Evolutionary conservation across 2,113 vertebrate species (phyloP).

Genomic region (Mus pahari): DNA sequence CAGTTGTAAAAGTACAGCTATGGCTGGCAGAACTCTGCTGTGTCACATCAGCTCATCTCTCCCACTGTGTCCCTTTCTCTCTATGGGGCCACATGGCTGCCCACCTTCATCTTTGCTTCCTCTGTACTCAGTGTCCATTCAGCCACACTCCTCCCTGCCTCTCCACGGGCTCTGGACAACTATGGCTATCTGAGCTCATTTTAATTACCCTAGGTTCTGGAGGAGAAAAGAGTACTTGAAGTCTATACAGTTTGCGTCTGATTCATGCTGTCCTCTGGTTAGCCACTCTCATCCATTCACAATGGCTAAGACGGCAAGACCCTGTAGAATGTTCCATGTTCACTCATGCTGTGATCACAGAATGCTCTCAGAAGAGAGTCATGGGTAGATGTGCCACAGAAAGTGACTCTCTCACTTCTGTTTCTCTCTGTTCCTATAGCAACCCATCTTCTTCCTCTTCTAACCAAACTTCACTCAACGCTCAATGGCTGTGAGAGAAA

Average conservation of each 20-base stretch:
- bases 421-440: not conserved
- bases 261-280: not conserved
- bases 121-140: no score
- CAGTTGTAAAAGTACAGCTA: not conserved
- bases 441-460: not conserved
- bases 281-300: fast-evolving
- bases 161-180: not conserved
- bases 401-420: not conserved
- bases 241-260: not conserved
- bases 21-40: not conserved
- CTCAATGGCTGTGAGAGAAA: not conserved
- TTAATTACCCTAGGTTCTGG: not conserved
- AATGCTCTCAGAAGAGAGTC: not conserved
- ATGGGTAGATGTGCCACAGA: not conserved
- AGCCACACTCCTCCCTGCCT: not conserved
- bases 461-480: not conserved
- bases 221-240: not conserved
- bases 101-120: not conserved
- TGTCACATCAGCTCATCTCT: not conserved
- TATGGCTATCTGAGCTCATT: not conserved
- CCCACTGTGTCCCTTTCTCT: not conserved
- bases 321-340: not conserved
- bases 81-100: not conserved
- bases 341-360: not conserved
- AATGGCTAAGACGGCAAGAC: not conserved